Conservation (phyloP, 2,888 invertebrate species). For the Philereme vetulata region DNA sequence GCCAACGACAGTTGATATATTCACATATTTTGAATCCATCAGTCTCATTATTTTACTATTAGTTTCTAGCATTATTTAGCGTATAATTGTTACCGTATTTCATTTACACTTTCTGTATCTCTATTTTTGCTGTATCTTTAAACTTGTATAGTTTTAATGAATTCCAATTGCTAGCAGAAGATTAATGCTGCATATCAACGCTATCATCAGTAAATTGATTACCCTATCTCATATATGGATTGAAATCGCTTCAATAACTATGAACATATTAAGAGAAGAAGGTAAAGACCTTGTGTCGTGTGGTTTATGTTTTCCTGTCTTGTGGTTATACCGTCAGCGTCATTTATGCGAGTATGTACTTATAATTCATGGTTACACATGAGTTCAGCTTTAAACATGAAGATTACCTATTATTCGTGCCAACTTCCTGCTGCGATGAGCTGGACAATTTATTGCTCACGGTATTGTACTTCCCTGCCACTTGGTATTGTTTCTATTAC, state of each 20-base stretch:
- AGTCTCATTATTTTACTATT: not conserved
- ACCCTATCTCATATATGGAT: conserved; percentile 13
- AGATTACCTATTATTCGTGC: conserved; percentile 15
- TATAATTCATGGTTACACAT: conserved; percentile 15
- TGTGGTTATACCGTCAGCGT: conserved; percentile 21
- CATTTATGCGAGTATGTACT: conserved; percentile 16
- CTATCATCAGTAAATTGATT: conserved; percentile 12
- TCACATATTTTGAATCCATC: not conserved
- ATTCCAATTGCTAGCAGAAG: conserved; percentile 6
- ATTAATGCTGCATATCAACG: conserved; percentile 15
- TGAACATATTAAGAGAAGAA: conserved; percentile 9
- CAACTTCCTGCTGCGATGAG: conserved; percentile 23
- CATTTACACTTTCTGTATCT: not conserved
- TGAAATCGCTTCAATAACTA: conserved; percentile 16
- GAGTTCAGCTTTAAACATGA: conserved; percentile 21
- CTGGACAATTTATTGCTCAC: conserved; percentile 12
- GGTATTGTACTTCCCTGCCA: conserved; percentile 1
- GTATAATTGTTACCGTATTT: not conserved
- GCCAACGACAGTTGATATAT: conserved; percentile 6
- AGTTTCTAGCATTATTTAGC: not conserved
- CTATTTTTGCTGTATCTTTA: not conserved
- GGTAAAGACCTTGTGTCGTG: conserved; percentile 21
- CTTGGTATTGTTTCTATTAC: conserved; percentile 1
- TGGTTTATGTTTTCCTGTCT: conserved; percentile 25
- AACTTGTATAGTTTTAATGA: not conserved